A percentile compares a stretch with the other conserved stretches of the same genome.
These are phyloP conservation scores for Leptura quadrifasciata DNA, from an alignment of 2,888 invertebrate species.

Conservation along the genomic window DNA sequence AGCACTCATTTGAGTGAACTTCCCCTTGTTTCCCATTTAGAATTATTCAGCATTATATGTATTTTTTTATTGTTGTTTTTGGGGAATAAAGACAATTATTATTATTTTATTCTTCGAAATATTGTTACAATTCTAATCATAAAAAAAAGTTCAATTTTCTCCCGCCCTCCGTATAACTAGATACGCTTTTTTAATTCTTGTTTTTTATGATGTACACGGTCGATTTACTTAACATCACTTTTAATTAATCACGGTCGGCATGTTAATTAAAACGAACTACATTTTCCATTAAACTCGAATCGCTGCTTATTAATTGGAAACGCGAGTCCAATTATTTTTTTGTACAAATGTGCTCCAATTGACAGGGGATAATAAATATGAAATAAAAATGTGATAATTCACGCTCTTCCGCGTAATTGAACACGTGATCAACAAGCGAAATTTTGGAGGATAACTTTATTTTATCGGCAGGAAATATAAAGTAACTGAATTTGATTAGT, in stretches of 20 bases:
- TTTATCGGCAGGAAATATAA: not conserved
- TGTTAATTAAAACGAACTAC: slow-evolving; percentile 44
- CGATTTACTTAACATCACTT: slow-evolving; percentile 48
- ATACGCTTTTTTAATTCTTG: not conserved
- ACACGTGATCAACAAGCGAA: not conserved
- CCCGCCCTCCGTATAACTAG: too few species aligned
- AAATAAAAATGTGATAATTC: slow-evolving; percentile 18
- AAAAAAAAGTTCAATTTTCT: too few species aligned
- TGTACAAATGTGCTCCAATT: not conserved
- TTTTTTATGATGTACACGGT: not conserved
- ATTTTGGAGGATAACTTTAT: not conserved
- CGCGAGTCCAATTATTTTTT: slow-evolving; percentile 32
- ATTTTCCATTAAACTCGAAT: slow-evolving; percentile 36
- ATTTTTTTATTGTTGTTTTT: too few species aligned
- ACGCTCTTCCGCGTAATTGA: not conserved
- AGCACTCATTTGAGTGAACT: too few species aligned
- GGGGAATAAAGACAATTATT: too few species aligned
- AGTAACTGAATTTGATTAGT: not conserved
- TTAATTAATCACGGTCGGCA: slow-evolving; percentile 42
- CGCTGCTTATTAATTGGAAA: slow-evolving; percentile 14
- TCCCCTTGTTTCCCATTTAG: too few species aligned
- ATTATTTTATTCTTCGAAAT: too few species aligned
- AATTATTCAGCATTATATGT: too few species aligned
- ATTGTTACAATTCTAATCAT: too few species aligned
- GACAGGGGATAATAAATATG: slow-evolving; percentile 10